phyloP scores from a whole-genome alignment of 2,888 invertebrate genomes.

The Cordilura impudica region DNA sequence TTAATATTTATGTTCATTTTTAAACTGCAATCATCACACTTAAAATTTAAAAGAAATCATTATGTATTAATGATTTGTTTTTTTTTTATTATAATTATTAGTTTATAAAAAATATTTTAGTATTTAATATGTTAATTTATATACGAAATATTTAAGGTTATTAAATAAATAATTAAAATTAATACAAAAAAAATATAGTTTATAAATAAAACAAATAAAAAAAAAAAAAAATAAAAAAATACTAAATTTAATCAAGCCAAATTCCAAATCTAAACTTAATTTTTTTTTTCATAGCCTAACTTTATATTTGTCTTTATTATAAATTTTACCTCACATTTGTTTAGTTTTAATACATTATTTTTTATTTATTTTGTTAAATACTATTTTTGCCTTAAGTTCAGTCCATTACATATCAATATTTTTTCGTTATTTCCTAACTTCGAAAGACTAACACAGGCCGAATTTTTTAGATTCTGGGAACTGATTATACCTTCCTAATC shows the following conservation, averaged over 20 bases:
- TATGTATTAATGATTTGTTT: not conserved
- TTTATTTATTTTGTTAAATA: constrained; percentile 68
- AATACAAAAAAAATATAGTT: not conserved
- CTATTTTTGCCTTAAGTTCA: constrained; percentile 75
- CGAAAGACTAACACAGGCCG: too few species aligned
- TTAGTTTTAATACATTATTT: constrained; percentile 69
- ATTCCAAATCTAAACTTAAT: not conserved
- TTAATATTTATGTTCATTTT: constrained; percentile 24
- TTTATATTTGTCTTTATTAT: constrained; percentile 25
- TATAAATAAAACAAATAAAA: not conserved
- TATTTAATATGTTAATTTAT: constrained; percentile 1
- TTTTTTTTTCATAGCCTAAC: constrained; percentile 42
- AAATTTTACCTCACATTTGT: constrained; percentile 49
- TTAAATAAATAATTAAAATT: not conserved
- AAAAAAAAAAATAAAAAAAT: not conserved
- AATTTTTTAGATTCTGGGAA: too few species aligned
- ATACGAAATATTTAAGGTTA: not conserved
- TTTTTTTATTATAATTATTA: not conserved
- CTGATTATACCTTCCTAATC: too few species aligned
- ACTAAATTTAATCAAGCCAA: not conserved
- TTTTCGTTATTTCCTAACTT: constrained; percentile 53
- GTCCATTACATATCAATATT: constrained; percentile 70
- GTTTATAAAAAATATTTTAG: constrained; percentile 26
- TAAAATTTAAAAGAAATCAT: constrained; percentile 38
- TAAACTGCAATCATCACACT: constrained; percentile 40